Percentiles rank a stretch among this genome's conserved stretches.
phyloP scores from a whole-genome alignment of 2,888 invertebrate species.

The Pterostichus niger region DNA sequence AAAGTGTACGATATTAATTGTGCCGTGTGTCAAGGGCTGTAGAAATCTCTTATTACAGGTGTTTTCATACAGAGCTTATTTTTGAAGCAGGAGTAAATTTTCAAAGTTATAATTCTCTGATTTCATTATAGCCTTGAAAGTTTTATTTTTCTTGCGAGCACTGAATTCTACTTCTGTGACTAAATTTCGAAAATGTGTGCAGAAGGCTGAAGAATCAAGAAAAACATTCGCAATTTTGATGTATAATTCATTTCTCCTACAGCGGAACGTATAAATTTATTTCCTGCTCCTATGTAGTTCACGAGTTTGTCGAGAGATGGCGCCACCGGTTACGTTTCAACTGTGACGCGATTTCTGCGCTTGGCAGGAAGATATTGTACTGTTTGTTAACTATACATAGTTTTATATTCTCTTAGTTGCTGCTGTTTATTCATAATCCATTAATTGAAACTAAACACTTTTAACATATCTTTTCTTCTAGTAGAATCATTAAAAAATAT shows the following conservation, averaged over 20 bases:
- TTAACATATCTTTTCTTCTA: too few relatives aligned
- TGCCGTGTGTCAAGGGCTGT: not conserved
- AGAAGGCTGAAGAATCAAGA: constrained; percentile 41
- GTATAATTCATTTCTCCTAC: constrained; percentile 55
- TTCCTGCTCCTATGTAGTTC: constrained; percentile 49
- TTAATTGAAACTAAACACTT: too few relatives aligned
- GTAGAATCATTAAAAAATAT: too few relatives aligned
- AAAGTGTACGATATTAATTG: not conserved
- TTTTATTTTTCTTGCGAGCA: constrained; percentile 46
- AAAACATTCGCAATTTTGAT: constrained; percentile 53
- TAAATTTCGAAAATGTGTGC: constrained; percentile 45
- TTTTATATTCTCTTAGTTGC: too few relatives aligned
- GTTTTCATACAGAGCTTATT: not conserved
- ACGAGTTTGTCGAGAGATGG: constrained; percentile 26
- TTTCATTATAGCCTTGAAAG: constrained; percentile 42
- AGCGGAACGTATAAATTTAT: constrained; percentile 10
- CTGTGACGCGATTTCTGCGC: not conserved
- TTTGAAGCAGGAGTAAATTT: not conserved
- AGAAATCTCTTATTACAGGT: not conserved
- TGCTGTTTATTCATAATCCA: too few relatives aligned
- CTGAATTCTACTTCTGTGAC: constrained; percentile 18
- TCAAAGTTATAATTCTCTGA: constrained; percentile 42
- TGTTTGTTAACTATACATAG: too few relatives aligned
- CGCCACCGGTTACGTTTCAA: constrained; percentile 25
- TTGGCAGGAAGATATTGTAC: not conserved